These are phyloP conservation scores for Heloderma charlesbogerti DNA, from an alignment of 2,113 vertebrate genomes.

Conservation along the genomic window DNA sequence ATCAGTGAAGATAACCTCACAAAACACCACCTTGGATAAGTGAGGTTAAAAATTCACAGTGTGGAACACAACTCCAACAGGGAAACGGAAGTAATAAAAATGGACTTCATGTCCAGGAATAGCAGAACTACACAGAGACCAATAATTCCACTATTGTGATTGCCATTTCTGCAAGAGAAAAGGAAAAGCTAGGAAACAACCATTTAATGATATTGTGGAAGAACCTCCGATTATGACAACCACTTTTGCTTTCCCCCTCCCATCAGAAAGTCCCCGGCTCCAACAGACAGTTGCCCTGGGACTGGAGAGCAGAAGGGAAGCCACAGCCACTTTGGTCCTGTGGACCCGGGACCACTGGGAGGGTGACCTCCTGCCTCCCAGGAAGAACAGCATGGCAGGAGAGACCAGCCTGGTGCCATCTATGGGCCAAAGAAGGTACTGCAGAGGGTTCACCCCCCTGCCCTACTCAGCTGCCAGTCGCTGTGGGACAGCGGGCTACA, in stretches of 20 bases:
- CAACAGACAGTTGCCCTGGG: background rate
- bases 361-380: background rate
- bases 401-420: background rate
- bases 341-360: no score
- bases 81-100: constrained; percentile 4
- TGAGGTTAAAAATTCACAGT: background rate
- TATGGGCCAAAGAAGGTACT: background rate
- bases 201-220: background rate
- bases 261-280: background rate
- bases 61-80: background rate
- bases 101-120: background rate
- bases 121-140: background rate
- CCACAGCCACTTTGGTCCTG: background rate
- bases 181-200: background rate
- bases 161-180: background rate
- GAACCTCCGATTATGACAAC: background rate
- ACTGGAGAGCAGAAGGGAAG: background rate
- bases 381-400: background rate
- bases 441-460: background rate
- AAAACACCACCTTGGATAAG: background rate
- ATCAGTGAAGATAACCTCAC: background rate
- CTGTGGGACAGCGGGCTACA: no score
- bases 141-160: background rate
- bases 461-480: background rate
- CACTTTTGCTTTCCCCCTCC: background rate